Base-by-base conservation (phyloP, 2,888 invertebrate genomes). In the Drosophila nigricruria region DNA sequence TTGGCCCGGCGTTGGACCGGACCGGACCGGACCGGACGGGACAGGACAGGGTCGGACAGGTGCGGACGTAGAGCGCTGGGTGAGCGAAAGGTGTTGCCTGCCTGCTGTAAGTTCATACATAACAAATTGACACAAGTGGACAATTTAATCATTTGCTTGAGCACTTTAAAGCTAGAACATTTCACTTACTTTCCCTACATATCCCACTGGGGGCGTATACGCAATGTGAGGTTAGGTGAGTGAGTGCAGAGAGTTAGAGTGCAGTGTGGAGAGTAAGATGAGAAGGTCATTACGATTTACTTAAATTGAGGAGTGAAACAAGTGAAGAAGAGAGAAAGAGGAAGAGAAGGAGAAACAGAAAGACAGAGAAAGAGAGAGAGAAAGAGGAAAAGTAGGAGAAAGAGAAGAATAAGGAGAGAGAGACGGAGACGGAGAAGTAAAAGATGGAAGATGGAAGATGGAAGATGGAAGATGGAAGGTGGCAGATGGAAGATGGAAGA, bases 81-180 rank as follows among this genome's bases (percentile, higher is more conserved):
- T 5, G 32, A 14, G 27, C 43, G 5, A 12, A 34, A 40, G 68
- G 36, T 54, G 62, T 47, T 50, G 47, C 5, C 49, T 36, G 30
- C 20, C n/a, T 12, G 53, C 60, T 27, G 9, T 18, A 67, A 61
- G 53, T 52, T 76, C 73, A 73, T 77, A 60, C 59, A 73, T 62
- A 62, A 42, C 61, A 58, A 65, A 75, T 74, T 70, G 53, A 73
- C 43, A 63, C 43, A 53, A 52, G 58, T 45, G 42, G 25, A 62
- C 43, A 59, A 32, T 66, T 56, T 53, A 49, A 58, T 43, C 27
- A 54, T 52, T 23, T 27, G 45, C 36, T 36, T 9, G 18, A 9
- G 45, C 27, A 18, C 34, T 14, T 27, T 32, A 45, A 54, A 43
- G 49, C 49, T 38, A 9, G 8, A 18, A 4, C 12, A 6, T 25